These are phyloP conservation scores for Tetramorium parvispinum DNA, from an alignment of 1,140 invertebrate genomes.

Conservation along the genomic window DNA sequence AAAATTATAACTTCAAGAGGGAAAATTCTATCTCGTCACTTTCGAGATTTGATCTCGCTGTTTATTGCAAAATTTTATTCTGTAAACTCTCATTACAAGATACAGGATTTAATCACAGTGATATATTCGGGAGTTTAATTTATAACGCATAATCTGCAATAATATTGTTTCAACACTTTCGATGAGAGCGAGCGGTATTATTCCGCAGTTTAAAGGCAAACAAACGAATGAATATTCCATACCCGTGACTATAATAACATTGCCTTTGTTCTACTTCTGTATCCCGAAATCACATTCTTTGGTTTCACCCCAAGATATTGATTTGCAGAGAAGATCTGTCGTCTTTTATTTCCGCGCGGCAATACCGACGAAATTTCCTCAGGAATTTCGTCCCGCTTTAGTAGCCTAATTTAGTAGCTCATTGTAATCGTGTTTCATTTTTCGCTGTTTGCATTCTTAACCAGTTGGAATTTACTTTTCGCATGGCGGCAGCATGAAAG, in stretches of 20 bases:
- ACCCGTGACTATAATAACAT: background rate
- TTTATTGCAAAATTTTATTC: conserved; percentile 11
- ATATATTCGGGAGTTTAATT: background rate
- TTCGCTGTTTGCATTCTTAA: conserved; percentile 11
- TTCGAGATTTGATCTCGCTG: background rate
- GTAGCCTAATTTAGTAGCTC: conserved; percentile 40
- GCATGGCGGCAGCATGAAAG: background rate
- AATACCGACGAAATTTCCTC: background rate
- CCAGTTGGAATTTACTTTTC: conserved; percentile 2
- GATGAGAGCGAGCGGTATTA: background rate
- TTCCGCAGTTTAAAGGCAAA: background rate
- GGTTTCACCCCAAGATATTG: conserved; percentile 15
- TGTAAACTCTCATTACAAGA: background rate
- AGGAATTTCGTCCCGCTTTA: conserved; percentile 11
- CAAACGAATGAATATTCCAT: background rate
- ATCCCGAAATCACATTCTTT: background rate
- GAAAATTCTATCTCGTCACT: background rate
- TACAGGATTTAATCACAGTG: background rate
- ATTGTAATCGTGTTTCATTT: conserved; percentile 39
- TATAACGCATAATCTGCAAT: background rate
- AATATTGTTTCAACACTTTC: conserved; percentile 7
- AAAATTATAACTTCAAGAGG: background rate
- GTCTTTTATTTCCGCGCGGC: conserved; percentile 12
- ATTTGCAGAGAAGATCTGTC: conserved; percentile 1
- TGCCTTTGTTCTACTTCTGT: background rate